Conservation (phyloP, 2,113 vertebrate species). For the Pelecanoides urinatrix region DNA sequence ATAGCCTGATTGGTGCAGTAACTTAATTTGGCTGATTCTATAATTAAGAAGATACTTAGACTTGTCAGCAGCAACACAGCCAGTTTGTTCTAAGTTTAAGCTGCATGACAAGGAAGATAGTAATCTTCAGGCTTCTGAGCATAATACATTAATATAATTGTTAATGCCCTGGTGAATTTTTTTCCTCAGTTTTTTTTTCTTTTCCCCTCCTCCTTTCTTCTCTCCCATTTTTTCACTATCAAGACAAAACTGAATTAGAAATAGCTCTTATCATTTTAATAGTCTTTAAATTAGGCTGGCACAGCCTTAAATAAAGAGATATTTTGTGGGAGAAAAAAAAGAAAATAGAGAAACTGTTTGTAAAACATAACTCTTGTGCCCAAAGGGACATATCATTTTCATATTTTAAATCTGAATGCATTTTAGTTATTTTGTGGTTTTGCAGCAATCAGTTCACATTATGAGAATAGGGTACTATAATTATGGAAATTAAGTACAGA, state of each 20-base stretch:
- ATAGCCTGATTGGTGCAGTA: neutral
- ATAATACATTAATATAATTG: slow-evolving; percentile 33
- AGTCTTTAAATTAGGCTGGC: slow-evolving; percentile 54
- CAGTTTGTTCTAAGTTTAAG: slow-evolving; percentile 36
- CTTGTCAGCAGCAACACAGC: slow-evolving; percentile 33
- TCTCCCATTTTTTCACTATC: neutral
- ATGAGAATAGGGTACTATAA: slow-evolving; percentile 78
- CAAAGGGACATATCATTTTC: slow-evolving; percentile 74
- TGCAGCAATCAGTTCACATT: slow-evolving; percentile 78
- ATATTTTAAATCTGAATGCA: slow-evolving; percentile 72
- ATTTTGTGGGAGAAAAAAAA: slow-evolving; percentile 45
- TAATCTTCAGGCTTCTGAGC: slow-evolving; percentile 9
- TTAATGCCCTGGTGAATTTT: neutral
- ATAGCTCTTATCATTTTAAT: slow-evolving; percentile 55
- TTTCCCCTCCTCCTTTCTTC: neutral
- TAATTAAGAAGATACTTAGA: slow-evolving; percentile 52
- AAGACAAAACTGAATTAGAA: slow-evolving; percentile 26
- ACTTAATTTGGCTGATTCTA: slow-evolving; percentile 24
- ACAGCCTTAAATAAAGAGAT: slow-evolving; percentile 66
- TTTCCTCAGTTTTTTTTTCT: neutral
- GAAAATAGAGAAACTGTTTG: slow-evolving; percentile 65
- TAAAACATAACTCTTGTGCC: slow-evolving; percentile 70
- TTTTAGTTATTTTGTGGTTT: slow-evolving; percentile 73
- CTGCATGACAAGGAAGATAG: slow-evolving; percentile 26
- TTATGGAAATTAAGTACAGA: slow-evolving; percentile 82